Evolutionary conservation across 2,113 vertebrate genomes (phyloP).

Genomic region (Oreochromis niloticus): DNA sequence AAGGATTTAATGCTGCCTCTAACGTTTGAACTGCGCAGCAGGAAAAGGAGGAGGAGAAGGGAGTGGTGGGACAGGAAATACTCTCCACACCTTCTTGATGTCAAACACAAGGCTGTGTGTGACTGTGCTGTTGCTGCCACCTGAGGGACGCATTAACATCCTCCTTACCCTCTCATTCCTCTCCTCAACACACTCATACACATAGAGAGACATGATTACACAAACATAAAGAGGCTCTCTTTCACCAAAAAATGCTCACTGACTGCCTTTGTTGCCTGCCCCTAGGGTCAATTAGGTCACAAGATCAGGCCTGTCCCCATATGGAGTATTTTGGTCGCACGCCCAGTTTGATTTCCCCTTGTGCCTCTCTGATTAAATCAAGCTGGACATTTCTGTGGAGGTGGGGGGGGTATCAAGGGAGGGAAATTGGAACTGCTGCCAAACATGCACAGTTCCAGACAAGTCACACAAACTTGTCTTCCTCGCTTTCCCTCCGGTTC

Average conservation of each 20-base stretch:
- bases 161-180: conserved; percentile 2
- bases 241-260: conserved; percentile 1
- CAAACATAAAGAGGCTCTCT: conserved; percentile 5
- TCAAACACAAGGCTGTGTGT: conserved; percentile 52
- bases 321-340: conserved; percentile 32
- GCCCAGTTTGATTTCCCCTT: conserved; percentile 44
- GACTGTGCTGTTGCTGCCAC: conserved; percentile 45
- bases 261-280: conserved; percentile 34
- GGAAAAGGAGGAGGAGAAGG: conserved; percentile 35
- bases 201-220: not conserved
- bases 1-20: conserved; percentile 46
- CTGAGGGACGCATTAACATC: conserved; percentile 58
- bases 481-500: not conserved
- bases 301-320: conserved; percentile 39
- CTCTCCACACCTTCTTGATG: conserved; percentile 44
- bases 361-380: conserved; percentile 60
- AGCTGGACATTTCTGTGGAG: conserved; percentile 61
- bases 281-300: conserved; percentile 14
- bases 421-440: conserved; percentile 14
- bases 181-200: not conserved
- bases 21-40: conserved; percentile 44
- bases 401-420: conserved; percentile 12
- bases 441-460: conserved; percentile 48
- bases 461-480: conserved; percentile 43
- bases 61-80: conserved; percentile 43